Conservation (phyloP, 2,888 invertebrate genomes). For the Busseola fusca region DNA sequence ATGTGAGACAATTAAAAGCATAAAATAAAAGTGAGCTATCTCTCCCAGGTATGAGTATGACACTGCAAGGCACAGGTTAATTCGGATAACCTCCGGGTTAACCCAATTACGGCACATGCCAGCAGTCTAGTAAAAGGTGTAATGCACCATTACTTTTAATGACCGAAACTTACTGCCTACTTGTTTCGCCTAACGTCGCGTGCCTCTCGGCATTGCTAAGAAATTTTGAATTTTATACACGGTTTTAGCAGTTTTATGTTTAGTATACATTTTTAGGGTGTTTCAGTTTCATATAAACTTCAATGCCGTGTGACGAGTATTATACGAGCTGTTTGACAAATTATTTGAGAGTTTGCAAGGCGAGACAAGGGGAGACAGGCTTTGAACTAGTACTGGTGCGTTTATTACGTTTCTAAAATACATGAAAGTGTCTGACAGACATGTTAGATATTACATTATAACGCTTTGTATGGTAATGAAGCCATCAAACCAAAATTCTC, state of each 20-base stretch:
- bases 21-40: conserved; percentile 40
- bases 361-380: neutral
- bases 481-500: neutral
- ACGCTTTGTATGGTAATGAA: neutral
- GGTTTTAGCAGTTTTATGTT: conserved; percentile 2
- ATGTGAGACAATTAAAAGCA: conserved; percentile 12
- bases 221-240: conserved; percentile 42
- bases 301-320: neutral
- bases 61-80: conserved; percentile 47
- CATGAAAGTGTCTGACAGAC: neutral
- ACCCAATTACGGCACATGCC: conserved; percentile 53
- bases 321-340: neutral
- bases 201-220: conserved; percentile 36
- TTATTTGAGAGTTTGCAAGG: neutral
- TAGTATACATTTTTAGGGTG: neutral
- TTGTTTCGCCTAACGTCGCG: conserved; percentile 31
- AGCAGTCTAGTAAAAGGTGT: conserved; percentile 44
- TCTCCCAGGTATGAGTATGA: conserved; percentile 28
- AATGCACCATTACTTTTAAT: conserved; percentile 61
- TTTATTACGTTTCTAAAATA: neutral
- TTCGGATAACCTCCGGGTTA: conserved; percentile 53
- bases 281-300: neutral
- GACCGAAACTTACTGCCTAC: conserved; percentile 39
- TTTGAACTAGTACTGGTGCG: neutral
- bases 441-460: neutral